Evolutionary conservation across 2,888 invertebrate genomes (phyloP).

Genomic region (Psylliodes chrysocephalus): DNA sequence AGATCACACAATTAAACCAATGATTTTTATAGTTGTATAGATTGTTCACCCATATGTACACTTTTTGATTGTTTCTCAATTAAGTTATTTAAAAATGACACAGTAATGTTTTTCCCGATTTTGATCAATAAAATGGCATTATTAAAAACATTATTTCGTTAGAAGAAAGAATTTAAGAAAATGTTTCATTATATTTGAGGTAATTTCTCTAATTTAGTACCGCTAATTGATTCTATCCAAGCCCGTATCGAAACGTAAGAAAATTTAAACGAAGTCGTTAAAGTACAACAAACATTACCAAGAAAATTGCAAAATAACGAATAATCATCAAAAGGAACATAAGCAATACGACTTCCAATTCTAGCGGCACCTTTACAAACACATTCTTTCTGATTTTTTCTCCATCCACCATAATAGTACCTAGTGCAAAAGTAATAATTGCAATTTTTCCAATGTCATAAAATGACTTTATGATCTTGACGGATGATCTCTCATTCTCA

Average conservation of each 20-base stretch:
- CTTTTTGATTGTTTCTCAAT: too few relatives aligned
- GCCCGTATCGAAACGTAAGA: neutral
- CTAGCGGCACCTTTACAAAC: slow-evolving; percentile 23
- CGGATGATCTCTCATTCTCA: slow-evolving; percentile 22
- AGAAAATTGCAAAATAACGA: slow-evolving; percentile 9
- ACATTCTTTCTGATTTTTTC: slow-evolving; percentile 17
- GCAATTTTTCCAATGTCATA: slow-evolving; percentile 31
- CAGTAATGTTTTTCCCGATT: too few relatives aligned
- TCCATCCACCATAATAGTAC: slow-evolving; percentile 8
- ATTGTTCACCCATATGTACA: too few relatives aligned
- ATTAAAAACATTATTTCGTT: too few relatives aligned
- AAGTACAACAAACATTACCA: slow-evolving; percentile 1
- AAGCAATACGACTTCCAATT: slow-evolving; percentile 2
- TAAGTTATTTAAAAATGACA: too few relatives aligned
- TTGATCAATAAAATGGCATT: too few relatives aligned
- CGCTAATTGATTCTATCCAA: neutral
- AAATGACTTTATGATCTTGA: slow-evolving; percentile 27
- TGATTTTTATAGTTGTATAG: too few relatives aligned
- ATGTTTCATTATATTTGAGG: too few relatives aligned
- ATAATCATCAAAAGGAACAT: neutral
- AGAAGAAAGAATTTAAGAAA: too few relatives aligned
- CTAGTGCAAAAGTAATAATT: slow-evolving; percentile 29
- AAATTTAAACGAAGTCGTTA: slow-evolving; percentile 8
- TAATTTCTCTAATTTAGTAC: too few relatives aligned
- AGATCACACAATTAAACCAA: too few relatives aligned